phyloP scores from a whole-genome alignment of 2,888 invertebrate species.

The Xanthia togata region DNA sequence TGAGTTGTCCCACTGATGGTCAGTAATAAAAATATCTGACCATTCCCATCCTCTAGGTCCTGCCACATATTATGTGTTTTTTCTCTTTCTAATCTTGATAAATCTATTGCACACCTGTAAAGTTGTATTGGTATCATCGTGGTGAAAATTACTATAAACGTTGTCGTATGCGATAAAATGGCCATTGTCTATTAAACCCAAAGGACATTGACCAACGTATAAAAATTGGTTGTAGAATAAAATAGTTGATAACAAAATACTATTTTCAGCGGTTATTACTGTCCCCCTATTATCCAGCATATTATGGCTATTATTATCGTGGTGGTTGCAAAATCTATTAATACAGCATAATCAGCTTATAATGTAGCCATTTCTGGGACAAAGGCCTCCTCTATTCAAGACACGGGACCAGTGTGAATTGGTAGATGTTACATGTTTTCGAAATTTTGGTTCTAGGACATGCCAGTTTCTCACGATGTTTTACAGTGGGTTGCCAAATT shows the following conservation, averaged over 20 bases:
- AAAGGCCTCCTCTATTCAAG: too few relatives aligned
- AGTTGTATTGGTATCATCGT: constrained; percentile 9
- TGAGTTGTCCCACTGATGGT: constrained; percentile 99
- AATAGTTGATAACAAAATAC: constrained; percentile 22
- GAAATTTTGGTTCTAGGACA: too few relatives aligned
- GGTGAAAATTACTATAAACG: not conserved
- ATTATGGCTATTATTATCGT: constrained; percentile 1
- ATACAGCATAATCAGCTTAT: too few relatives aligned
- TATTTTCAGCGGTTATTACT: constrained; percentile 8
- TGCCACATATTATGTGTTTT: constrained; percentile 97
- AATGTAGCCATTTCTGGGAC: too few relatives aligned
- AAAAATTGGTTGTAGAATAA: constrained; percentile 39
- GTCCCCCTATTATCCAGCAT: constrained; percentile 1
- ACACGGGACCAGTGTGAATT: too few relatives aligned
- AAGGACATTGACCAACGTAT: constrained; percentile 3
- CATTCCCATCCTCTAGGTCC: constrained; percentile 97
- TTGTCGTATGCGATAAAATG: not conserved
- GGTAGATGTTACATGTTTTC: too few relatives aligned
- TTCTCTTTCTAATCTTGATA: constrained; percentile 96
- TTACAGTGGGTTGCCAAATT: too few relatives aligned
- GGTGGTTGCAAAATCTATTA: constrained; percentile 9
- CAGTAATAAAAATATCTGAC: constrained; percentile 96
- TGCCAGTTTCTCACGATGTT: too few relatives aligned
- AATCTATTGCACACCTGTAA: constrained; percentile 95
- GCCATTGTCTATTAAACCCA: not conserved